These are phyloP conservation scores for Sanderia malayensis DNA, from an alignment of 30 jellyfish, hydroid and myxozoan genomes.

Conservation along the genomic window DNA sequence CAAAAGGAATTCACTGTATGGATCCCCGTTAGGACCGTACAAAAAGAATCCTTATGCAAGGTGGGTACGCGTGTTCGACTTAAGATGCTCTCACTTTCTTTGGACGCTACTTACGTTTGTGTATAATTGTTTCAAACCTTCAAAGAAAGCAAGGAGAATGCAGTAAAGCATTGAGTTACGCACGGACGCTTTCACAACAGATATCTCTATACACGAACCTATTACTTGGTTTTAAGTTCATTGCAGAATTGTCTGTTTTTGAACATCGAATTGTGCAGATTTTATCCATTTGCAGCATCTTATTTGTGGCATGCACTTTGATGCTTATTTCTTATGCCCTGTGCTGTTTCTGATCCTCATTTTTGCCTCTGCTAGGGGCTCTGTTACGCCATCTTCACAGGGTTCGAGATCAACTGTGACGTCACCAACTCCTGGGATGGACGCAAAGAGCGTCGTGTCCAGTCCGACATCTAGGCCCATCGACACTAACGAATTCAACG, in stretches of 20 bases:
- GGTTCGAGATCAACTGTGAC: constrained; percentile 45
- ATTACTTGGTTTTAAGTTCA: too few relatives aligned
- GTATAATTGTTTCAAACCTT: too few relatives aligned
- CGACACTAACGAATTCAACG: constrained; percentile 84
- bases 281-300: too few relatives aligned
- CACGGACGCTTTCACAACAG: too few relatives aligned
- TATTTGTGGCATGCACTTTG: background rate
- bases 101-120: too few relatives aligned
- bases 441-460: constrained; percentile 56
- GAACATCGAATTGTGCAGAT: too few relatives aligned
- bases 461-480: constrained; percentile 57
- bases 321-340: background rate
- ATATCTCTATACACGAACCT: too few relatives aligned
- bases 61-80: too few relatives aligned
- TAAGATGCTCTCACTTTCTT: too few relatives aligned
- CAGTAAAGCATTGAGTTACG: too few relatives aligned
- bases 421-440: constrained; percentile 40
- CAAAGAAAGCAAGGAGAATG: too few relatives aligned
- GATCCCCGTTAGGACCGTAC: constrained; percentile 53
- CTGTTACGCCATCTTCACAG: constrained; percentile 24
- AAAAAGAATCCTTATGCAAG: constrained; percentile 39
- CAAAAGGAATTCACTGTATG: constrained; percentile 27
- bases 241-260: too few relatives aligned
- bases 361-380: constrained; percentile 15
- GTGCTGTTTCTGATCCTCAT: background rate